phyloP scores from a whole-genome alignment of 2,888 invertebrate species.

The Hydrotaea cyrtoneurina region DNA sequence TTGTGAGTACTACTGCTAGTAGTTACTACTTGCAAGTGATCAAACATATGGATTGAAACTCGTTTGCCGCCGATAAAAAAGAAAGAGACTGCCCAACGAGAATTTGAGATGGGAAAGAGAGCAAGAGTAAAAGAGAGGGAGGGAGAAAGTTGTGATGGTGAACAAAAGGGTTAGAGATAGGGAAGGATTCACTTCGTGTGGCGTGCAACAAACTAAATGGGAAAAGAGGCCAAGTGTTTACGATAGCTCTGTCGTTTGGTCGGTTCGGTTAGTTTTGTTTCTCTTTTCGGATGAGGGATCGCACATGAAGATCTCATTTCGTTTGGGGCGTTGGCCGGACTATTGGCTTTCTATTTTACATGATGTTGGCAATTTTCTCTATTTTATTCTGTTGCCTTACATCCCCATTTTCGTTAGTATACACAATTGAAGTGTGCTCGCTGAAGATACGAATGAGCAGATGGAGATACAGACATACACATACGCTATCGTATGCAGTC shows the following conservation, averaged over 20 bases:
- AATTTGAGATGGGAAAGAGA: conserved; percentile 25
- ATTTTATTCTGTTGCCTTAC: conserved; percentile 49
- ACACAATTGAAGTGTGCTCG: conserved; percentile 35
- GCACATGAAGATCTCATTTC: conserved; percentile 2
- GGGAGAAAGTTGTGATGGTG: conserved; percentile 45
- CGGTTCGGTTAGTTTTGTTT: neutral
- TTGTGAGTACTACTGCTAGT: conserved; percentile 33
- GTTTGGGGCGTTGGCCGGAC: conserved; percentile 54
- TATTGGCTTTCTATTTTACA: conserved; percentile 66
- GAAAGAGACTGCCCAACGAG: conserved; percentile 45
- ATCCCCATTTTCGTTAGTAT: conserved; percentile 55
- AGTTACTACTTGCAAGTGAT: conserved; percentile 39
- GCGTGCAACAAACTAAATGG: conserved; percentile 42
- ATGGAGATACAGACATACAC: neutral
- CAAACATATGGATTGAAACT: conserved; percentile 57
- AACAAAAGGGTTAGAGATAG: conserved; percentile 49
- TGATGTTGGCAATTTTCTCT: conserved; percentile 46
- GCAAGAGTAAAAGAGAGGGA: conserved; percentile 1
- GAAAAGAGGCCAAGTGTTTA: conserved; percentile 25
- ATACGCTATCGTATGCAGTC: neutral
- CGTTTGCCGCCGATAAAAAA: conserved; percentile 52
- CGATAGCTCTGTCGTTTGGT: neutral
- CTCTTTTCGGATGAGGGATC: conserved; percentile 16
- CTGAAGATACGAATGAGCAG: neutral
- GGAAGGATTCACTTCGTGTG: conserved; percentile 36